Conservation (phyloP, 1,140 invertebrate species). For the Aphis gossypii region DNA sequence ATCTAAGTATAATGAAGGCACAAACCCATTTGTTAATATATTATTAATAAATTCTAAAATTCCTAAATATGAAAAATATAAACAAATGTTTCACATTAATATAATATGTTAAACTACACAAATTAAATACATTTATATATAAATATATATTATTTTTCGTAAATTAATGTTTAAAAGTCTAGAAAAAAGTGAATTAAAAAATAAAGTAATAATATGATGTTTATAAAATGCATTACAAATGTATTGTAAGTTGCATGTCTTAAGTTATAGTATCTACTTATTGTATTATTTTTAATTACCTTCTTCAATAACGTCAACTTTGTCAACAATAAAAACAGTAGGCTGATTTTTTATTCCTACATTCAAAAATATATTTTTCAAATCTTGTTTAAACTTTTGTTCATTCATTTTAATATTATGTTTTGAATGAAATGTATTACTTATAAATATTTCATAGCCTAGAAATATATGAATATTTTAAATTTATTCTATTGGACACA, state of each 20-base stretch:
- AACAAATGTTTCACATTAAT: no score
- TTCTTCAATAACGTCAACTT: slow-evolving; percentile 7
- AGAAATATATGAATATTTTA: neutral
- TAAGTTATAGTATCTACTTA: neutral
- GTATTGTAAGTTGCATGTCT: neutral
- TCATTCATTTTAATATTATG: neutral
- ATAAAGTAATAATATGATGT: neutral
- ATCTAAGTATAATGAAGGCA: slow-evolving; percentile 26
- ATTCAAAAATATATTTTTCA: slow-evolving; percentile 18
- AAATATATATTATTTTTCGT: no score
- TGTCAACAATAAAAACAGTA: slow-evolving; percentile 17
- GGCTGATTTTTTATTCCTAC: slow-evolving; percentile 39
- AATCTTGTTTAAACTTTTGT: slow-evolving; percentile 24
- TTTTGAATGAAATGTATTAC: neutral
- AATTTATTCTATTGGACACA: neutral
- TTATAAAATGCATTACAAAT: neutral
- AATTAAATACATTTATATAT: no score
- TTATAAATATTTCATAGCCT: slow-evolving; percentile 27
- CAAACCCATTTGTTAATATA: slow-evolving; percentile 25
- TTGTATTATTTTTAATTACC: slow-evolving; percentile 19
- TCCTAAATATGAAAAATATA: neutral
- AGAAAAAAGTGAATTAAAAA: no score
- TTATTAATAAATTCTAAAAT: slow-evolving; percentile 37
- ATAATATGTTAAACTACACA: no score
- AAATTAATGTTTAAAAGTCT: no score